These are phyloP conservation scores for Ochropleura plecta DNA, from an alignment of 2,888 invertebrate genomes.

Conservation along the genomic window DNA sequence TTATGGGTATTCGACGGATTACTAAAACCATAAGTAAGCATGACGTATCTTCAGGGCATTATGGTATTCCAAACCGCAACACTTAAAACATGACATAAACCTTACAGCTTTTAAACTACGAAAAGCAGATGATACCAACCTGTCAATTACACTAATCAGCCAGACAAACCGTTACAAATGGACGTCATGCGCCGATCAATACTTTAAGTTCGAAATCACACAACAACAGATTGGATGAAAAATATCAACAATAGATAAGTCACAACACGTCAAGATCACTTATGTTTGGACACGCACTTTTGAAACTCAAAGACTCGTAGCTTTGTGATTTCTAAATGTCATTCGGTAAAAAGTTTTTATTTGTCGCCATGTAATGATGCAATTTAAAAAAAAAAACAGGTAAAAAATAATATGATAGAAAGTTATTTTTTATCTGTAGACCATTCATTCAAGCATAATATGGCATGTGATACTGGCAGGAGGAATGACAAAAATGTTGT, in stretches of 20 bases:
- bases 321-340: slow-evolving; percentile 45
- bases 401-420: slow-evolving; percentile 15
- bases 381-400: background rate
- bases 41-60: background rate
- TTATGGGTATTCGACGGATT: background rate
- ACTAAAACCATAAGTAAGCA: background rate
- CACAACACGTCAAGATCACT: slow-evolving; percentile 60
- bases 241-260: slow-evolving; percentile 64
- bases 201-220: slow-evolving; percentile 49
- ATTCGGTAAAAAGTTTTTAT: slow-evolving; percentile 26
- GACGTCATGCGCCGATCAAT: slow-evolving; percentile 74
- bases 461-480: background rate
- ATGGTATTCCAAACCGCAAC: background rate
- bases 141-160: slow-evolving; percentile 42
- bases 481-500: background rate
- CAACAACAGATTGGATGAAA: slow-evolving; percentile 61
- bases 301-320: slow-evolving; percentile 36
- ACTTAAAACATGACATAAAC: slow-evolving; percentile 8
- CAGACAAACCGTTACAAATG: slow-evolving; percentile 61
- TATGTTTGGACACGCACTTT: slow-evolving; percentile 65
- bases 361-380: slow-evolving; percentile 26
- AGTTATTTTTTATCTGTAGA: background rate
- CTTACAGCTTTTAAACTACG: background rate
- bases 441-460: background rate
- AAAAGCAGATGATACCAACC: slow-evolving; percentile 42